Percentiles rank a stretch among this genome's conserved stretches.
phyloP scores from a whole-genome alignment of 1,140 invertebrate genomes.

The Musca vetustissima region DNA sequence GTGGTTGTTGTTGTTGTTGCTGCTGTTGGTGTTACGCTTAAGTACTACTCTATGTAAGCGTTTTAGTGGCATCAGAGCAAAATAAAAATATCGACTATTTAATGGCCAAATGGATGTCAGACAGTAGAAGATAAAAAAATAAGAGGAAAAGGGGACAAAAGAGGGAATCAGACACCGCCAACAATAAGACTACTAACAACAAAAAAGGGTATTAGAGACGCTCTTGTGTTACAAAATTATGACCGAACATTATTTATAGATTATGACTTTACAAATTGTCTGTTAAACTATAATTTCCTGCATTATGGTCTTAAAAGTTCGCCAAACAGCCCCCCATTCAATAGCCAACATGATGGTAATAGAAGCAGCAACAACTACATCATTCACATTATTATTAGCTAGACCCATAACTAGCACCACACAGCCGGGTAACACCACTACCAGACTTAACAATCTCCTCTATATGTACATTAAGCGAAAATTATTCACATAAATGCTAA shows the following conservation, averaged over 20 bases:
- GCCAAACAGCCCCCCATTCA: no score
- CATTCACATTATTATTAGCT: no score
- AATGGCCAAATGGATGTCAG: background rate
- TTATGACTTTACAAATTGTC: constrained; percentile 21
- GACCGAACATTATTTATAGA: constrained; percentile 14
- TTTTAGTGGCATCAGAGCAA: no score
- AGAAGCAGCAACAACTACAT: no score
- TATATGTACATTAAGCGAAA: background rate
- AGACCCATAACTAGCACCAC: background rate
- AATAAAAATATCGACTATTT: no score
- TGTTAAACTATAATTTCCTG: constrained; percentile 23
- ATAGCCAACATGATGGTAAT: no score
- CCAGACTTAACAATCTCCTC: background rate
- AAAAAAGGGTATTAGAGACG: no score
- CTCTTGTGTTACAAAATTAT: background rate
- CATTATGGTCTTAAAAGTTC: constrained; percentile 1
- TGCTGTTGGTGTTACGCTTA: no score
- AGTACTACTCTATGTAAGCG: no score
- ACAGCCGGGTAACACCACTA: background rate
- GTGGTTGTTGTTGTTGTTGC: no score
- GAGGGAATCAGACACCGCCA: background rate
- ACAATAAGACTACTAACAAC: background rate
- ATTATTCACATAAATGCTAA: constrained; percentile 17
- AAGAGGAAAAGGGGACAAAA: background rate
- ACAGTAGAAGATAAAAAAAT: background rate